These are phyloP conservation scores for Pseudococcus jackbeardsleyi DNA, from an alignment of 2,888 invertebrate genomes.

Conservation along the genomic window DNA sequence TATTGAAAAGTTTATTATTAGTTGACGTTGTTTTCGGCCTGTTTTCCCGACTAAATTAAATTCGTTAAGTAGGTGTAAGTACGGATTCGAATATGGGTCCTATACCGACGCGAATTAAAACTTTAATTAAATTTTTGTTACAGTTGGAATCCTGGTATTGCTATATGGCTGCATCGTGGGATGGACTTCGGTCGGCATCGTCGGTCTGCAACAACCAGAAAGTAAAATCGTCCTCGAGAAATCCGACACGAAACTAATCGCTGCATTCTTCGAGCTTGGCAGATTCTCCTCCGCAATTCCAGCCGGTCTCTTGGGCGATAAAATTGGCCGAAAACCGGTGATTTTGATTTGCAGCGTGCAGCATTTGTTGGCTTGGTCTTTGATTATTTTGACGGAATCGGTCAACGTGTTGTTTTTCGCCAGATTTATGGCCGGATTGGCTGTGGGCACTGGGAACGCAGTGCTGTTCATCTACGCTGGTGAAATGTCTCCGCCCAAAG, in stretches of 20 bases:
- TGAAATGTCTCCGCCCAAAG: constrained; percentile 67
- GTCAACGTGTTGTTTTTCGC: constrained; percentile 66
- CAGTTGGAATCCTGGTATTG: constrained; percentile 58
- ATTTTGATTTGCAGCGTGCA: constrained; percentile 74
- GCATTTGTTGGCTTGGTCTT: constrained; percentile 73
- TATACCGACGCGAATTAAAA: not conserved
- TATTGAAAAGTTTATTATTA: constrained; percentile 41
- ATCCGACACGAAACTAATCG: constrained; percentile 66
- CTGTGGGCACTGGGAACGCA: constrained; percentile 68
- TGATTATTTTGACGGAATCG: constrained; percentile 65
- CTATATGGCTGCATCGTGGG: constrained; percentile 66
- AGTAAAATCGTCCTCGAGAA: constrained; percentile 63
- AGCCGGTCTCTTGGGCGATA: constrained; percentile 74
- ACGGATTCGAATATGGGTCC: not conserved
- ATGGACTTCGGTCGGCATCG: constrained; percentile 67
- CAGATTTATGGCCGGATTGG: constrained; percentile 67
- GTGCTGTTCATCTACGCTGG: constrained; percentile 68
- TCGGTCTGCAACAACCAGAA: constrained; percentile 62
- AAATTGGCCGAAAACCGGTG: constrained; percentile 74
- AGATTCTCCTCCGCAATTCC: constrained; percentile 67
- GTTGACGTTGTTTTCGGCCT: not conserved
- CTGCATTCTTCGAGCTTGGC: constrained; percentile 66
- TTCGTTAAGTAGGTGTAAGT: constrained; percentile 10
- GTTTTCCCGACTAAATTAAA: not conserved
- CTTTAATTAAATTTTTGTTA: constrained; percentile 38